These are phyloP conservation scores for Elgaria multicarinata DNA, from an alignment of 2,113 vertebrate species.

Conservation along the genomic window DNA sequence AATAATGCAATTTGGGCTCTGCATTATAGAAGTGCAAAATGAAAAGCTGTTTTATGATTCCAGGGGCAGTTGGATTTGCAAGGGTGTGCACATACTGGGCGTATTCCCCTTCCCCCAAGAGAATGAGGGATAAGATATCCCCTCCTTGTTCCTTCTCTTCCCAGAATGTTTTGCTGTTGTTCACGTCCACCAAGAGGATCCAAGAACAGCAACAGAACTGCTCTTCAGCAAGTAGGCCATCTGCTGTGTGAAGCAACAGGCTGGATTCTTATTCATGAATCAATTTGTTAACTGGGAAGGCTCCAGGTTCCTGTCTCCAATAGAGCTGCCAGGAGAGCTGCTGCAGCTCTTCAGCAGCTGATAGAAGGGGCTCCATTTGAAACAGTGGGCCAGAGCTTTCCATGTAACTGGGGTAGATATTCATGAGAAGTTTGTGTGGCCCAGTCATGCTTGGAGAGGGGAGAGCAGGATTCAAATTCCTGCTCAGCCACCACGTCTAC, in stretches of 20 bases:
- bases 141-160: background rate
- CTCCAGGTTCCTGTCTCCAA: background rate
- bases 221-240: background rate
- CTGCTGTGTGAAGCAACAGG: background rate
- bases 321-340: background rate
- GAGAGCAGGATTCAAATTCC: background rate
- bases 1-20: constrained; percentile 49
- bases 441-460: background rate
- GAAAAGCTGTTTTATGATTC: background rate
- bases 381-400: background rate
- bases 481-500: background rate
- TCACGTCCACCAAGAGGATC: background rate
- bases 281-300: background rate
- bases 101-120: background rate
- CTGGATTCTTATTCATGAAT: background rate
- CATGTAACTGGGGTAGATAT: background rate
- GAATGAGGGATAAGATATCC: background rate
- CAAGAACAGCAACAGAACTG: background rate
- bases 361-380: background rate
- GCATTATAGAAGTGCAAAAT: background rate
- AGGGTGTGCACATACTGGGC: background rate
- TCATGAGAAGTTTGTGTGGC: too few species aligned
- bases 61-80: background rate
- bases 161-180: background rate
- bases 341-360: background rate